Evolutionary conservation across 2,888 invertebrate species (phyloP).

Genomic region (Diaperis boleti): DNA sequence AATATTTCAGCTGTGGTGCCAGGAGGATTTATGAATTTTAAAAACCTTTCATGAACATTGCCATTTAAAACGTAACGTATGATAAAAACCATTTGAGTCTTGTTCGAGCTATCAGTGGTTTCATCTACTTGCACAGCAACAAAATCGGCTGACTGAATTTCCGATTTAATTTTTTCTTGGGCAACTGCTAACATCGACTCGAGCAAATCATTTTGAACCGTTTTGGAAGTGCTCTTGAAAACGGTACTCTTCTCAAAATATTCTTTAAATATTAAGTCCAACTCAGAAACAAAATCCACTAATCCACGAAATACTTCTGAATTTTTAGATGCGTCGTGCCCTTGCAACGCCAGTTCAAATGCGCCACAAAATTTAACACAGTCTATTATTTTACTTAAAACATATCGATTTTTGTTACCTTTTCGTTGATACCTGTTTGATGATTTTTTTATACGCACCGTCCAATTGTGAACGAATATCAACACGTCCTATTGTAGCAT

Average conservation of each 20-base stretch:
- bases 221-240: conserved; percentile 16
- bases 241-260: conserved; percentile 1
- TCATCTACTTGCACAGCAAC: conserved; percentile 55
- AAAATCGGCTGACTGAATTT: too few relatives aligned
- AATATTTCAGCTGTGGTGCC: conserved; percentile 37
- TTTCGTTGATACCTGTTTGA: too few relatives aligned
- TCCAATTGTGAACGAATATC: too few relatives aligned
- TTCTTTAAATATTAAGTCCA: conserved; percentile 1
- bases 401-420: too few relatives aligned
- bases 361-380: too few relatives aligned
- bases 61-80: conserved; percentile 50
- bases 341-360: too few relatives aligned
- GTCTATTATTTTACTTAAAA: too few relatives aligned
- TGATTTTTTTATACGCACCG: neutral
- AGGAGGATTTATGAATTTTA: conserved; percentile 48
- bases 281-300: too few relatives aligned
- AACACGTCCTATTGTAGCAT: too few relatives aligned
- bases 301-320: too few relatives aligned
- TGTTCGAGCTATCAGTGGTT: conserved; percentile 51
- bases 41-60: conserved; percentile 49
- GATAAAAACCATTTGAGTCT: conserved; percentile 51
- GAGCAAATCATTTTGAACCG: conserved; percentile 28
- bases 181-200: conserved; percentile 31
- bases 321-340: too few relatives aligned
- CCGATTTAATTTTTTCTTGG: conserved; percentile 48